These are phyloP conservation scores for Lamprotornis superbus DNA, from an alignment of 2,113 vertebrate genomes.

Conservation along the genomic window DNA sequence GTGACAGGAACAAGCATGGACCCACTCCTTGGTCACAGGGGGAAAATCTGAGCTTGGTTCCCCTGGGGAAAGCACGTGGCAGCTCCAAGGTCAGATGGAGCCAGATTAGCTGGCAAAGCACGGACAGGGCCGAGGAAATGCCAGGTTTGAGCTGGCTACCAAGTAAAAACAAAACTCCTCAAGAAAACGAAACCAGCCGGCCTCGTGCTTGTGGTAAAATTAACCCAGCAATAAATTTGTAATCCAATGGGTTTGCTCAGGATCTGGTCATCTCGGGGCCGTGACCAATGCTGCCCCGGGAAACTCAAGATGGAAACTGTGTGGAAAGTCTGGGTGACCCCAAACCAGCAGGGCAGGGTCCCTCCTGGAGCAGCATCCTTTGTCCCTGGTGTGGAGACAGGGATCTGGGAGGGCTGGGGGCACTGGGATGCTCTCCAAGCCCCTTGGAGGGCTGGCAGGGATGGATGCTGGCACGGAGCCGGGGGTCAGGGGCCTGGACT, in stretches of 20 bases:
- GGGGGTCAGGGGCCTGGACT: slow-evolving; percentile 55
- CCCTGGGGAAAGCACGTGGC: neutral
- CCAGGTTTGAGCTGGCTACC: neutral
- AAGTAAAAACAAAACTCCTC: slow-evolving; percentile 7
- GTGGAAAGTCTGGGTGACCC: neutral
- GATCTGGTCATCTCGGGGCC: neutral
- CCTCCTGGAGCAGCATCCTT: accelerated
- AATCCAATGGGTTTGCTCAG: neutral
- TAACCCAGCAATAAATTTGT: slow-evolving; percentile 3
- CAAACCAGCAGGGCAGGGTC: neutral
- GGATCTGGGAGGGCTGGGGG: neutral
- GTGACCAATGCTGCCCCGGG: neutral
- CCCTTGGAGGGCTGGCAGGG: neutral
- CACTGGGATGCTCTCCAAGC: neutral
- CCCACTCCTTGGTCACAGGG: neutral
- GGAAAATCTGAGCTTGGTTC: neutral
- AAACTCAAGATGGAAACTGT: neutral
- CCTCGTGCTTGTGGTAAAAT: neutral
- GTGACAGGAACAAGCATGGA: neutral
- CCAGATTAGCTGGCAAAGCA: neutral
- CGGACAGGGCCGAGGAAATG: neutral
- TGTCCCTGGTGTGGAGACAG: accelerated
- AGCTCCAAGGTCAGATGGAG: slow-evolving; percentile 23
- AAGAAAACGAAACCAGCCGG: neutral
- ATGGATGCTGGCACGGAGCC: slow-evolving; percentile 38